Conservation (phyloP, 2,113 vertebrate genomes). For the Dromaius novaehollandiae region DNA sequence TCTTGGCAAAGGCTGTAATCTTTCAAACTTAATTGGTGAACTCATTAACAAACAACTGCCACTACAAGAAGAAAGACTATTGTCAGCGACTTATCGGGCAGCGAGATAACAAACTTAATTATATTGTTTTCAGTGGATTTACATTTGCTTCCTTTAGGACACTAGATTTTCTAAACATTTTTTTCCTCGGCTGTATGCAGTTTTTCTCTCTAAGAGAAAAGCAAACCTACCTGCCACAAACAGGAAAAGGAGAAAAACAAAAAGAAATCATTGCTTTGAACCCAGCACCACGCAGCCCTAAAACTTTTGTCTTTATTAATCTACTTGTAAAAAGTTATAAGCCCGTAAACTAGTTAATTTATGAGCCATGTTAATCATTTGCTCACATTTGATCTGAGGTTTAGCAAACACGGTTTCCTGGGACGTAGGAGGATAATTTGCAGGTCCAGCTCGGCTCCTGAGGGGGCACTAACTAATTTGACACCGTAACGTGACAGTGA, state of each 20-base stretch:
- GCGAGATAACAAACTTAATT: conserved; percentile 77
- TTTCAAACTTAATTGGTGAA: conserved; percentile 77
- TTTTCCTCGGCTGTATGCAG: not conserved
- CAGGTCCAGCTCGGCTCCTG: conserved; percentile 67
- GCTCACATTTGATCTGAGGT: conserved; percentile 71
- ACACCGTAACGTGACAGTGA: conserved; percentile 72
- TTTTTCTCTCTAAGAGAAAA: not conserved
- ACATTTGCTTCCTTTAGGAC: conserved; percentile 68
- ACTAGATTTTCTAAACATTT: conserved; percentile 57
- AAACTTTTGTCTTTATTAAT: conserved; percentile 73
- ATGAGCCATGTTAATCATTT: conserved; percentile 78
- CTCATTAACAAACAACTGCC: conserved; percentile 76
- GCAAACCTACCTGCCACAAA: not conserved
- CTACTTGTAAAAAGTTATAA: conserved; percentile 78
- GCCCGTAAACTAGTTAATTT: conserved; percentile 78
- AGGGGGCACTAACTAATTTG: conserved; percentile 79
- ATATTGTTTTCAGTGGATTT: conserved; percentile 72
- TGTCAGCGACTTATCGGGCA: conserved; percentile 73
- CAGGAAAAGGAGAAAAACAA: not conserved
- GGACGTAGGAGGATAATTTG: conserved; percentile 74
- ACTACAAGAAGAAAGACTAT: conserved; percentile 70
- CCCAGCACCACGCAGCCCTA: not conserved
- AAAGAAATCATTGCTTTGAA: conserved; percentile 1
- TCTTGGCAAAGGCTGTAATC: conserved; percentile 72
- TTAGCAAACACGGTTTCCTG: conserved; percentile 72